Conservation (phyloP, 2,888 invertebrate species). For the Resseliella maxima region DNA sequence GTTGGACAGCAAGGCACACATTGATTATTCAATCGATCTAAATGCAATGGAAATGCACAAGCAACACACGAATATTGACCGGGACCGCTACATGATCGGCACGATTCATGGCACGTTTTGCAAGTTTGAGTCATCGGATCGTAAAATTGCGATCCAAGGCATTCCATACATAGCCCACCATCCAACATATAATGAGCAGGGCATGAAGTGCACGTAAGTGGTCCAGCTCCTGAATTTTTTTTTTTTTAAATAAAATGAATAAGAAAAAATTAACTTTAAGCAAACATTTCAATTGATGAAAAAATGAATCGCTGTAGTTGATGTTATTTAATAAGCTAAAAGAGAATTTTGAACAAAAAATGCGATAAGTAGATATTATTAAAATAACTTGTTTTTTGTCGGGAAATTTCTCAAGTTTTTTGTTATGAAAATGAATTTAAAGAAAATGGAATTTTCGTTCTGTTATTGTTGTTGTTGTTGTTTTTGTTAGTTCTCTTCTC, state of each 20-base stretch:
- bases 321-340: no score
- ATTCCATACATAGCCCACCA: slow-evolving; percentile 81
- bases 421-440: no score
- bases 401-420: no score
- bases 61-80: slow-evolving; percentile 77
- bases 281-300: no score
- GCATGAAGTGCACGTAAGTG: slow-evolving; percentile 79
- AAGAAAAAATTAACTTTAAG: slow-evolving; percentile 37
- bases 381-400: no score
- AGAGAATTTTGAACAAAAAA: no score
- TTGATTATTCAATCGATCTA: slow-evolving; percentile 79
- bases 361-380: no score
- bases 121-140: slow-evolving; percentile 77
- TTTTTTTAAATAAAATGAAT: slow-evolving; percentile 57
- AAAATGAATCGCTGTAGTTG: no score
- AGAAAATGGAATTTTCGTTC: no score
- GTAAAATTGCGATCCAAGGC: slow-evolving; percentile 79
- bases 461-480: no score
- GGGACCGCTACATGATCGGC: slow-evolving; percentile 76
- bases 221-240: slow-evolving; percentile 78
- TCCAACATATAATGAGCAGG: slow-evolving; percentile 79
- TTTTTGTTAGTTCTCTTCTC: not conserved
- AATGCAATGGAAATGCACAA: slow-evolving; percentile 74
- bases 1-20: slow-evolving; percentile 80
- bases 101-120: slow-evolving; percentile 74